Conservation (phyloP, 2,797 vertebrate genomes). For the Tachyglossus aculeatus region DNA sequence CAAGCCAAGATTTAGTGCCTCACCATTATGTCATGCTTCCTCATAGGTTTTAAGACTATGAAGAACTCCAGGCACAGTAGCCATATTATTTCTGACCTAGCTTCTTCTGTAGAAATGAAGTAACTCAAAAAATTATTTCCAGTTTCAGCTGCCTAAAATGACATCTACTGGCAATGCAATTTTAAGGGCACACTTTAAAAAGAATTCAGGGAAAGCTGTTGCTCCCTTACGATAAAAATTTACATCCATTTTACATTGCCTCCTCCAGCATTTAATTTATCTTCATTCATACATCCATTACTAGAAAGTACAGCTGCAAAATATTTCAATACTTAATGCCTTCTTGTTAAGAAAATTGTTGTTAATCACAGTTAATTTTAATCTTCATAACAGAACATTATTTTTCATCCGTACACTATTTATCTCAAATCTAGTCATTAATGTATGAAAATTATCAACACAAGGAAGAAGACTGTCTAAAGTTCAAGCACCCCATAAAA, state of each 20-base stretch:
- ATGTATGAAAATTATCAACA: conserved; percentile 16
- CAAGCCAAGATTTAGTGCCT: conserved; percentile 53
- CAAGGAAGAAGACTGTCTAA: conserved; percentile 22
- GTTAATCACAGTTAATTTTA: conserved; percentile 42
- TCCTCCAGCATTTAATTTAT: conserved; percentile 36
- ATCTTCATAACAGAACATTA: conserved; percentile 45
- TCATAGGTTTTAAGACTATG: conserved; percentile 57
- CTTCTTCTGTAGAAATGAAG: conserved; percentile 49
- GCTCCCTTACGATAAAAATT: conserved; percentile 44
- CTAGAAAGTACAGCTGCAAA: conserved; percentile 61
- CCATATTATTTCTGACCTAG: conserved; percentile 51
- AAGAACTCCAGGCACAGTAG: conserved; percentile 60
- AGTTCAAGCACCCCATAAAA: not conserved
- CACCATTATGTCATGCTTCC: conserved; percentile 59
- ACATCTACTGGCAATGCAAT: conserved; percentile 43
- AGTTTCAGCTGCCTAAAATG: conserved; percentile 48
- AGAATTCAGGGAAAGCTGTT: conserved; percentile 34
- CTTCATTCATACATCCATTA: conserved; percentile 53
- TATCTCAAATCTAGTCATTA: too few species aligned
- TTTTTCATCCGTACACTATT: conserved; percentile 18
- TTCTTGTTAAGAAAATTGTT: conserved; percentile 56
- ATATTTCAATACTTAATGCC: conserved; percentile 39
- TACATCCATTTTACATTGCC: conserved; percentile 32
- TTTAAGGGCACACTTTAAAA: conserved; percentile 39
- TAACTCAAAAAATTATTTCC: conserved; percentile 30